Evolutionary conservation across 2,888 invertebrate species (phyloP).

Genomic region (Steinernema scapterisci): DNA sequence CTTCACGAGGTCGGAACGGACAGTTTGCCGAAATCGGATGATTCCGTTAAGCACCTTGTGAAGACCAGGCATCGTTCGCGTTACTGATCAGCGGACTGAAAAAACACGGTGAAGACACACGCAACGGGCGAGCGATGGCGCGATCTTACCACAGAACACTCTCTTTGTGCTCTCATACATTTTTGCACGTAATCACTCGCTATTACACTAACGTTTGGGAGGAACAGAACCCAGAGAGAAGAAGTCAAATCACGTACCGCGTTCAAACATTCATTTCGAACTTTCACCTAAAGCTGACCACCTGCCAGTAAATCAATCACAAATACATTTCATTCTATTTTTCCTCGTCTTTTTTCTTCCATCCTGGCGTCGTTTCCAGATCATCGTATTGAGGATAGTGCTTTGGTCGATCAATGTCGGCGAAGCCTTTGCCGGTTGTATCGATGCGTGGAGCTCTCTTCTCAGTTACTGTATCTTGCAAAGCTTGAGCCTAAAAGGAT

Average conservation of each 20-base stretch:
- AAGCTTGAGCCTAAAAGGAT: slow-evolving; percentile 57
- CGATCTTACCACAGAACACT: slow-evolving; percentile 11
- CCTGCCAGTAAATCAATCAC: not conserved
- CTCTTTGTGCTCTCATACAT: not conserved
- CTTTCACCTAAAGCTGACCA: not conserved
- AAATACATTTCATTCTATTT: not conserved
- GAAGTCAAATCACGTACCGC: not conserved
- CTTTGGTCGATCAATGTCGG: slow-evolving; percentile 41
- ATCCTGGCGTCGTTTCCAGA: slow-evolving; percentile 43
- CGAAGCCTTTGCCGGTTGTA: slow-evolving; percentile 49
- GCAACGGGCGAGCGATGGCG: not conserved
- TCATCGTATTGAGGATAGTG: slow-evolving; percentile 56
- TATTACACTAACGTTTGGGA: slow-evolving; percentile 1
- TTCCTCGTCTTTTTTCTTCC: slow-evolving; percentile 9
- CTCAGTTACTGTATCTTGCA: slow-evolving; percentile 57
- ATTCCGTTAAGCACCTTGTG: slow-evolving; percentile 63
- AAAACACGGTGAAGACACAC: not conserved
- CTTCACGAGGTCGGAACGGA: slow-evolving; percentile 72
- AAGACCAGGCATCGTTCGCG: slow-evolving; percentile 46
- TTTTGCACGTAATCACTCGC: slow-evolving; percentile 16
- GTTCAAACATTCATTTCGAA: not conserved
- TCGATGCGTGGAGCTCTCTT: slow-evolving; percentile 55
- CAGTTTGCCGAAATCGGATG: slow-evolving; percentile 60
- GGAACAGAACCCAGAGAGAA: not conserved
- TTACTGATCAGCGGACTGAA: not conserved